Base-by-base conservation (phyloP, 2,888 invertebrate genomes). In the Euclidia mi region DNA sequence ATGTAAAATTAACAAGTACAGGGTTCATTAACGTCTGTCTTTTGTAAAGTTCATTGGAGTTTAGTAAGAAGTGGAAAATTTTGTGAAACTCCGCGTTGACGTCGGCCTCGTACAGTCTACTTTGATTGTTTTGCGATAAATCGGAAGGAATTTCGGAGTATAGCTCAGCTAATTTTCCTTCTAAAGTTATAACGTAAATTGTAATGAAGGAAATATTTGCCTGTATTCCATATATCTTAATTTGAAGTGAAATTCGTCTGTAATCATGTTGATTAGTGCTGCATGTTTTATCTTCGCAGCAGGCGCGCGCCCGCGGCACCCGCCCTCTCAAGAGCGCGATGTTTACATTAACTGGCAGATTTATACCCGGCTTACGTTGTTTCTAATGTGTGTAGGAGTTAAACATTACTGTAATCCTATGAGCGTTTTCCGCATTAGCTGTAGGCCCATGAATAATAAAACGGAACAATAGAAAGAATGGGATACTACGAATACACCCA, bases 1-100 rank as follows among this genome's bases (percentile, higher is more conserved):
- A 83, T 76, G 78, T 77, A 73, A 83, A 87, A 85, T 87, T 82
- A 87, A 84, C 84, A 85, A 85, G 79, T 81, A 79, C 69, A 72
- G 66, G 79, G 81, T 88, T 87, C 87, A 87, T 89, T 88, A 89
- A 76, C 79, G 85, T 80, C 82, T 82, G 79, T 82, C 87, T 85
- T 84, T 83, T 79, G 84, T 75, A 71, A 82, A 85, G 76, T 84
- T 81, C 63, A 53, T 55, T 65, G 62, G 62, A 79, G 76, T 78
- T 79, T 75, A 49, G 70, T 71, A 67, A 73, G 69, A 75, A 76
- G 65, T 76, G 72, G 78, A 76, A 80, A 73, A 79, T 79, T 73
- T 78, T 62, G 47, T 50, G 69, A 63, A 71, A 71, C 65, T 69
- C 56, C 35, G 42, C 25, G 38, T 52, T 50, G 55, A 52, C 66